Evolutionary conservation across 2,888 invertebrate species (phyloP).

Genomic region (Drosophila infuscata): DNA sequence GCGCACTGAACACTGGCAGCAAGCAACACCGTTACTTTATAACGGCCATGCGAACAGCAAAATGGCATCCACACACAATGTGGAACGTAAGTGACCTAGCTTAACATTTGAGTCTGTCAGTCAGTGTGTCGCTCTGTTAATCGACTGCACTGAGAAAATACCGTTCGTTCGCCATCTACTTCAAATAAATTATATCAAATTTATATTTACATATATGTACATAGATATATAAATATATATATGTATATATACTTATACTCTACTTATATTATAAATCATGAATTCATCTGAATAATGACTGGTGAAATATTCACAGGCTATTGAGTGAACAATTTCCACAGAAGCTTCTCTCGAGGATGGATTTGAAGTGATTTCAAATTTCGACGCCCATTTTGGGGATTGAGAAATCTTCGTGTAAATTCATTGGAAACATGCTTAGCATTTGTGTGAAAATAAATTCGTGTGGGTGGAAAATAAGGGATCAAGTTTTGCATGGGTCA

Average conservation of each 20-base stretch:
- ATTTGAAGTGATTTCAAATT: neutral
- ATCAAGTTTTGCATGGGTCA: neutral
- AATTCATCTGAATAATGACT: neutral
- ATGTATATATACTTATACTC: neutral
- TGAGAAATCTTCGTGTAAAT: neutral
- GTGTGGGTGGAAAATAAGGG: neutral
- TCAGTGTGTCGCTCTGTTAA: constrained; percentile 58
- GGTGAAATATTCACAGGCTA: neutral
- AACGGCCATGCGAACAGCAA: constrained; percentile 44
- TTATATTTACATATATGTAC: neutral
- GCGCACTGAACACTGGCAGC: constrained; percentile 62
- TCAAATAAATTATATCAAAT: neutral
- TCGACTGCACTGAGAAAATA: constrained; percentile 11
- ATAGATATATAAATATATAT: no score
- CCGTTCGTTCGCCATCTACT: neutral
- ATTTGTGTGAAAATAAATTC: neutral
- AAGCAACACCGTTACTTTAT: constrained; percentile 65
- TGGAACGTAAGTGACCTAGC: constrained; percentile 80
- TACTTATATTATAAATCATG: neutral
- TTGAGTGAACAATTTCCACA: neutral
- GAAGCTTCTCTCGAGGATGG: neutral
- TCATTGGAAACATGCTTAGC: neutral
- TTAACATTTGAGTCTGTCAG: constrained; percentile 59
- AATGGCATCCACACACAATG: constrained; percentile 38
- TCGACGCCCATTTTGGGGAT: neutral